Conservation (phyloP, 2,888 invertebrate species). For the Lapara coniferarum region DNA sequence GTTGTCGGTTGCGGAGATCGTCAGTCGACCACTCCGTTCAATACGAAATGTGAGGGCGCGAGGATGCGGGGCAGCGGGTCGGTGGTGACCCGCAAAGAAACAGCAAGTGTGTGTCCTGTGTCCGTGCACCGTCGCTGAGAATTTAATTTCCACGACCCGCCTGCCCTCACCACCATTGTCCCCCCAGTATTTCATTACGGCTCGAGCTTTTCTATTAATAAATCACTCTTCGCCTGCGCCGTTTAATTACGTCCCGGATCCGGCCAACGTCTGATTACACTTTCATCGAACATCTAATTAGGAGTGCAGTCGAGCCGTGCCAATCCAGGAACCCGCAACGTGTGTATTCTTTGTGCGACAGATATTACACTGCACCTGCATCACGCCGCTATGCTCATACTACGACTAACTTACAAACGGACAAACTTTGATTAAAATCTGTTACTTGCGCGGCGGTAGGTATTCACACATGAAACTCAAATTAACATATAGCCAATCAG, state of each 20-base stretch:
- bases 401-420: slow-evolving; percentile 70
- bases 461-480: slow-evolving; percentile 5
- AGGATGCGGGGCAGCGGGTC: slow-evolving; percentile 49
- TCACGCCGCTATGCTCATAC: slow-evolving; percentile 63
- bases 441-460: slow-evolving; percentile 50
- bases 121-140: slow-evolving; percentile 67
- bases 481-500: slow-evolving; percentile 1
- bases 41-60: slow-evolving; percentile 66
- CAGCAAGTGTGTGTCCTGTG: slow-evolving; percentile 64
- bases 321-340: slow-evolving; percentile 52
- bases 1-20: neutral
- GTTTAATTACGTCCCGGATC: slow-evolving; percentile 83
- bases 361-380: slow-evolving; percentile 50
- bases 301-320: slow-evolving; percentile 73
- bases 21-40: slow-evolving; percentile 49
- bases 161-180: slow-evolving; percentile 79
- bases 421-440: slow-evolving; percentile 78
- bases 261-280: slow-evolving; percentile 82
- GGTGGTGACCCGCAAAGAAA: slow-evolving; percentile 66
- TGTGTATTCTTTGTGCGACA: slow-evolving; percentile 72
- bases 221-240: slow-evolving; percentile 82
- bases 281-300: slow-evolving; percentile 84
- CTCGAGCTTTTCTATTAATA: slow-evolving; percentile 84
- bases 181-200: slow-evolving; percentile 83
- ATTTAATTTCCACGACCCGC: slow-evolving; percentile 80